Percentiles rank a stretch among this genome's conserved stretches.
phyloP scores from a whole-genome alignment of 2,113 vertebrate species.

The Xyliphius kryptos region DNA sequence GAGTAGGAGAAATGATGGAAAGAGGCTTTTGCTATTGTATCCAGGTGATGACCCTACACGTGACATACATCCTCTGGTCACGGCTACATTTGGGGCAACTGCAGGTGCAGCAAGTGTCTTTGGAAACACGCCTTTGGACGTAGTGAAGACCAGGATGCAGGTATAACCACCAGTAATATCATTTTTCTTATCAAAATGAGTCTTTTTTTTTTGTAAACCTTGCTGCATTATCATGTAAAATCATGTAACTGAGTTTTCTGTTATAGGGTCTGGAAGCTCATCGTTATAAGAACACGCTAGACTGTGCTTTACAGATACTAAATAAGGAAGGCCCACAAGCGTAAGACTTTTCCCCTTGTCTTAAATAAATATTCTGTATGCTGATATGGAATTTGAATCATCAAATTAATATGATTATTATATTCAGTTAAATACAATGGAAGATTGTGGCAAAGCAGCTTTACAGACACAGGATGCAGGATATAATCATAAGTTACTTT shows the following conservation, averaged over 20 bases:
- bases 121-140: slow-evolving; percentile 74
- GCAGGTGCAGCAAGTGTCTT: slow-evolving; percentile 74
- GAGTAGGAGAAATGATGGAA: too few relatives aligned
- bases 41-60: slow-evolving; percentile 66
- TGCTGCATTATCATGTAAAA: not conserved
- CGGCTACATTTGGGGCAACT: slow-evolving; percentile 67
- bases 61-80: slow-evolving; percentile 69
- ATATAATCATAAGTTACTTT: too few relatives aligned
- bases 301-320: slow-evolving; percentile 75
- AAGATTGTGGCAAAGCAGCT: too few relatives aligned
- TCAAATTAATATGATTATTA: too few relatives aligned
- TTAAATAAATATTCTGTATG: too few relatives aligned
- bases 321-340: slow-evolving; percentile 70
- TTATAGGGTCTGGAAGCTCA: slow-evolving; percentile 70
- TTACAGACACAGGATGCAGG: too few relatives aligned
- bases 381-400: too few relatives aligned
- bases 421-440: too few relatives aligned
- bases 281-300: slow-evolving; percentile 70
- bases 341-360: slow-evolving; percentile 53
- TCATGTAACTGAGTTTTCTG: not conserved
- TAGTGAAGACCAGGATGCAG: slow-evolving; percentile 78
- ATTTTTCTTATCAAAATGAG: not conserved
- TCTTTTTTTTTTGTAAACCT: too few relatives aligned
- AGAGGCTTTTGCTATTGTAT: too few relatives aligned
- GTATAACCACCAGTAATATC: slow-evolving; percentile 39